A percentile compares a stretch with the other conserved stretches of the same genome.
Evolutionary conservation across 1,140 invertebrate genomes (phyloP).

Genomic region (Battus philenor): DNA sequence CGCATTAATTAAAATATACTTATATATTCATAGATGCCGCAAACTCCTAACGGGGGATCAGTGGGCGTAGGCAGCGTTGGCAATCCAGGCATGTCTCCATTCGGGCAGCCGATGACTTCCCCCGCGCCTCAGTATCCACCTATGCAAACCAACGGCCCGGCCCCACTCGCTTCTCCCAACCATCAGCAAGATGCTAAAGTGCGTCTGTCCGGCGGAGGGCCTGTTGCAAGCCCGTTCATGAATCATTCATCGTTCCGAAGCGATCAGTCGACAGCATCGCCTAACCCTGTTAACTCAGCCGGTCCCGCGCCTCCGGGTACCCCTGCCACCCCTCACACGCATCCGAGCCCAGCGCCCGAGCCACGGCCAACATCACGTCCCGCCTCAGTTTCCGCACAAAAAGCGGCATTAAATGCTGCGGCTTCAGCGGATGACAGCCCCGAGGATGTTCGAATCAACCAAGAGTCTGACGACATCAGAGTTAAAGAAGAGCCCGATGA

Average conservation of each 20-base stretch:
- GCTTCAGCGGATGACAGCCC: slow-evolving; percentile 79
- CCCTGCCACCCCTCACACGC: slow-evolving; percentile 74
- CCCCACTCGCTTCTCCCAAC: slow-evolving; percentile 73
- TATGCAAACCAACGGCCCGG: slow-evolving; percentile 75
- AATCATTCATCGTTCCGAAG: slow-evolving; percentile 39
- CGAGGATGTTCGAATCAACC: slow-evolving; percentile 73
- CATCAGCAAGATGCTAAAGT: slow-evolving; percentile 77
- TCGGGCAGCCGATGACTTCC: slow-evolving; percentile 77
- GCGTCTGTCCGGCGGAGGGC: slow-evolving; percentile 45
- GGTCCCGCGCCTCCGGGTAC: slow-evolving; percentile 54
- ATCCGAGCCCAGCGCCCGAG: slow-evolving; percentile 45
- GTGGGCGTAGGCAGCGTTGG: slow-evolving; percentile 66
- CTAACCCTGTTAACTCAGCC: slow-evolving; percentile 73
- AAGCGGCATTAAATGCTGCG: slow-evolving; percentile 62
- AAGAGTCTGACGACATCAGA: slow-evolving; percentile 65
- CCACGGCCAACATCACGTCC: slow-evolving; percentile 58
- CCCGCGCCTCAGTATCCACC: slow-evolving; percentile 74
- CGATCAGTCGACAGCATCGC: slow-evolving; percentile 64
- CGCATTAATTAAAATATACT: not conserved
- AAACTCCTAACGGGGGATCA: slow-evolving; percentile 76
- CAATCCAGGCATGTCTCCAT: slow-evolving; percentile 81
- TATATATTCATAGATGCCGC: slow-evolving; percentile 50
- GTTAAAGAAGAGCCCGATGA: slow-evolving; percentile 80
- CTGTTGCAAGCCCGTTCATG: slow-evolving; percentile 58
- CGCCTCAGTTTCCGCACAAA: slow-evolving; percentile 81